Evolutionary conservation across 2,113 vertebrate species (phyloP).

Genomic region (Nymphicus hollandicus): DNA sequence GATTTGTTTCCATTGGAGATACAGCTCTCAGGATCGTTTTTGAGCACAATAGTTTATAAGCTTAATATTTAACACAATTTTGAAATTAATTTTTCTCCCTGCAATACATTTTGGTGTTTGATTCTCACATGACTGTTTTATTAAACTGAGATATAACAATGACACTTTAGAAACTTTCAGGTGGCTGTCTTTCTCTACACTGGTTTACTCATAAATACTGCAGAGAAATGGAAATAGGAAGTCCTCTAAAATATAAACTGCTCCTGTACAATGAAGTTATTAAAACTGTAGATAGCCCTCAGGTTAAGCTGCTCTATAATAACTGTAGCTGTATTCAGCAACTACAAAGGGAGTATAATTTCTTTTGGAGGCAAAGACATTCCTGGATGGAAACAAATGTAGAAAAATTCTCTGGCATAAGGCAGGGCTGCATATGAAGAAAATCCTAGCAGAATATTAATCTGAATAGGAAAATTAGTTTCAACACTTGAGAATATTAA

Average conservation of each 20-base stretch:
- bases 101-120: neutral
- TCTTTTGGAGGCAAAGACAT: conserved; percentile 15
- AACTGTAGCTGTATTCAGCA: conserved; percentile 12
- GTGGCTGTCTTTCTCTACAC: neutral
- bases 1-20: neutral
- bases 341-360: conserved; percentile 19
- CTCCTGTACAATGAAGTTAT: conserved; percentile 24
- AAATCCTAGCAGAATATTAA: neutral
- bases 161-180: neutral
- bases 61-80: neutral
- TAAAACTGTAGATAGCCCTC: conserved; percentile 9
- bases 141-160: neutral
- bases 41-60: neutral
- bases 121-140: neutral
- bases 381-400: neutral
- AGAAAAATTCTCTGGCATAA: neutral
- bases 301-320: conserved; percentile 29
- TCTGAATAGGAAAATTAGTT: conserved; percentile 11
- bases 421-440: neutral
- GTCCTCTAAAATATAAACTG: neutral
- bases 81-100: neutral
- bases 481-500: neutral
- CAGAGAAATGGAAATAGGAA: neutral
- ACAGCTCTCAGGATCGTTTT: neutral
- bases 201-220: neutral